Percentiles rank a stretch among this genome's conserved stretches.
Conservation (phyloP, 2,888 invertebrate species). For the Noctua janthina region DNA sequence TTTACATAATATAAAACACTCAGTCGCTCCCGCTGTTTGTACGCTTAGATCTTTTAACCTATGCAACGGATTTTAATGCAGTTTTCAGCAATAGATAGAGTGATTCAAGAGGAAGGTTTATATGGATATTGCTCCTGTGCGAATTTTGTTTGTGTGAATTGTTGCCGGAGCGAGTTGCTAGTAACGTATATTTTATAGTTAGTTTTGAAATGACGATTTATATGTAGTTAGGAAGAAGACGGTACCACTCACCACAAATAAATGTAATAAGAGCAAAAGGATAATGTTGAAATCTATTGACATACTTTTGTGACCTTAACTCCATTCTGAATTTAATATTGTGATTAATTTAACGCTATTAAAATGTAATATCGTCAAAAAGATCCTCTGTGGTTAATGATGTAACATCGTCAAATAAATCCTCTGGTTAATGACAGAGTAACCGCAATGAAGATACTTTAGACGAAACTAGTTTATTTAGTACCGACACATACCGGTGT, state of each 20-base stretch:
- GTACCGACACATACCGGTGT: neutral
- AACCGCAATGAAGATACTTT: slow-evolving; percentile 20
- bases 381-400: neutral
- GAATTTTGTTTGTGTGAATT: no score
- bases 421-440: neutral
- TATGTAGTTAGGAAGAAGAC: neutral
- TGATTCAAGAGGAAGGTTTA: no score
- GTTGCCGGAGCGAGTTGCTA: no score
- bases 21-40: no score
- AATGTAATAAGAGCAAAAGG: no score
- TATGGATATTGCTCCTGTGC: no score
- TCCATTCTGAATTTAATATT: neutral
- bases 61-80: no score
- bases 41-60: no score
- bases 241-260: neutral
- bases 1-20: no score
- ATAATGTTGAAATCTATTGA: neutral
- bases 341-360: neutral
- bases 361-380: neutral
- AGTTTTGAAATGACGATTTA: neutral
- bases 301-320: neutral
- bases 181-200: no score
- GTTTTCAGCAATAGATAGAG: no score
- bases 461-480: neutral
- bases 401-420: neutral